Base-by-base conservation (phyloP, 2,888 invertebrate genomes). In the Drosophila algonquin region DNA sequence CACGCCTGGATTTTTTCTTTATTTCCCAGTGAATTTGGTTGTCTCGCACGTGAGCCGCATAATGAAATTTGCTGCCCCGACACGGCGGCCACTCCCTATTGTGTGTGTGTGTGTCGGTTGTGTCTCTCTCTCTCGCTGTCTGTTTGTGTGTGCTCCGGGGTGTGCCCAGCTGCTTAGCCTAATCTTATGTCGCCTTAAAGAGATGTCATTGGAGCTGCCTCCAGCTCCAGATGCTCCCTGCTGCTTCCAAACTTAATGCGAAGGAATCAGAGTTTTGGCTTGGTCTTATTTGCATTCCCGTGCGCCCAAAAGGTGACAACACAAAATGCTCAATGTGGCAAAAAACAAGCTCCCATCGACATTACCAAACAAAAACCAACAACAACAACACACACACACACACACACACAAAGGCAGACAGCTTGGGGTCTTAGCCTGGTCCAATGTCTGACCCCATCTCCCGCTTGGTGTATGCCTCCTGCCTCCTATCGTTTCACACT, bases 21-120 rank as follows among this genome's bases (percentile, higher is more conserved):
- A 80, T 87, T 78, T 81, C 77, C 77, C 89, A 90, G 89, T 86
- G 90, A 90, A 91, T 90, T 90, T 90, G 90, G 90, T 86, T 90
- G 90, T 91, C 90, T 91, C 83, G 91, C 85, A 90, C 90, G 90
- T 90, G 90, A 83, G 86, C 77, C 73, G 91, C 90, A 90, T 90
- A 79, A 80, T 88, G 76, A 85, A 89, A 83, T 79, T 81, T 62
- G 52, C 40, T 76, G 67, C 71, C 69, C 57, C 63, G 75, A 72
- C 50, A 51, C 77, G 71, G 70, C 40, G n/a, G 40, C 87, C 87
- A 86, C 83, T 84, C 83, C 87, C 87, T 81, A 79, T 80, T 80
- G 76, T 71, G 16, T 65, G 59, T 67, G 59, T 65, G 59, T 67
- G 59, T 55, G 55, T 35, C 35, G 32, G 46, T 14, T 46, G 45